phyloP scores from a whole-genome alignment of 2,113 vertebrate species.

The Nestor notabilis region DNA sequence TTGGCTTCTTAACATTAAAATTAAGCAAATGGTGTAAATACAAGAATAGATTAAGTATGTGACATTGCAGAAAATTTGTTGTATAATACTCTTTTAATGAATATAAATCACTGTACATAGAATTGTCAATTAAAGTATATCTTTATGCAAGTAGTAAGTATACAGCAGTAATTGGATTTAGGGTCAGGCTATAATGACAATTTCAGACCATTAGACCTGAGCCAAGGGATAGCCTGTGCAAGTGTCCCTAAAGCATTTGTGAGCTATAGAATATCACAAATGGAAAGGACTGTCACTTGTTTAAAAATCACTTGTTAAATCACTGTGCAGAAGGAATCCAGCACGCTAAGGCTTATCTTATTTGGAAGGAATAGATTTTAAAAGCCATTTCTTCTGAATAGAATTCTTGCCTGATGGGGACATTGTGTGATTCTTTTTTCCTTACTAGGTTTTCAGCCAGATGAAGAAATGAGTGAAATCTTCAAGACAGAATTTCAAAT shows the following conservation, averaged over 20 bases:
- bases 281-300: background rate
- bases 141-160: slow-evolving; percentile 1
- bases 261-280: background rate
- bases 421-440: background rate
- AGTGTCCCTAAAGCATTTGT: background rate
- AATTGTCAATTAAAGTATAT: slow-evolving; percentile 57
- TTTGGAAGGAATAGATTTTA: background rate
- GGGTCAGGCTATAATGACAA: background rate
- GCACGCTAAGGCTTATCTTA: background rate
- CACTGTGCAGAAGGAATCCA: background rate
- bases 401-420: background rate
- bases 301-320: background rate
- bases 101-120: slow-evolving; percentile 74
- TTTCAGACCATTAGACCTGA: background rate
- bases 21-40: slow-evolving; percentile 68
- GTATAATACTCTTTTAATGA: slow-evolving; percentile 81
- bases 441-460: slow-evolving; percentile 83
- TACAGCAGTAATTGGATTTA: background rate
- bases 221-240: background rate
- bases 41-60: slow-evolving; percentile 28
- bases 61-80: slow-evolving; percentile 53
- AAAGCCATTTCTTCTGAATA: background rate
- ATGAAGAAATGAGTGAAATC: slow-evolving; percentile 91
- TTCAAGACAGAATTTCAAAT: slow-evolving; percentile 97
- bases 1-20: background rate